Percentiles rank a stretch among this genome's conserved stretches.
These are phyloP conservation scores for Aramus guarauna DNA, from an alignment of 2,113 vertebrate species.

Conservation along the genomic window DNA sequence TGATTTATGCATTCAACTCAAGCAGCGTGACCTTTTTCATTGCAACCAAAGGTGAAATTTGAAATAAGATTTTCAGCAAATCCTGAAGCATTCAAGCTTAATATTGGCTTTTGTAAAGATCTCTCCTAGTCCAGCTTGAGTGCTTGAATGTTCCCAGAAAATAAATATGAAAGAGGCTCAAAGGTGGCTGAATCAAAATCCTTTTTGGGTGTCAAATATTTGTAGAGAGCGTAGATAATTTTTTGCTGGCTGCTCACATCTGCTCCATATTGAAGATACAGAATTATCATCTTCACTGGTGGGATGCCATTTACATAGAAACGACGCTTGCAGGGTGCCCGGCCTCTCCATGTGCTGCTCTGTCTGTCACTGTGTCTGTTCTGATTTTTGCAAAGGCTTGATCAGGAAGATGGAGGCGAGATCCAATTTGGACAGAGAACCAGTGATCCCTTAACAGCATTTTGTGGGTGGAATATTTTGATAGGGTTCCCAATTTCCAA, in stretches of 20 bases:
- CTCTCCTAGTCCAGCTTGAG: background rate
- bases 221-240: background rate
- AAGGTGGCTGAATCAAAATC: conserved; percentile 13
- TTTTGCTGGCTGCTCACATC: conserved; percentile 28
- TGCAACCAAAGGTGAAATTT: conserved; percentile 51
- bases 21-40: conserved; percentile 23
- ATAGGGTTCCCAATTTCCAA: conserved; percentile 16
- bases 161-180: conserved; percentile 42
- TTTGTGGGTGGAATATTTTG: conserved; percentile 58
- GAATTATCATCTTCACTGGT: background rate
- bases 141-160: background rate
- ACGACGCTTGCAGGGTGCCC: background rate
- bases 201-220: conserved; percentile 42
- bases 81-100: conserved; percentile 38
- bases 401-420: conserved; percentile 45
- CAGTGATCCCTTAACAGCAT: conserved; percentile 12
- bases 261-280: background rate
- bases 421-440: conserved; percentile 43
- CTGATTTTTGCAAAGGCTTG: conserved; percentile 35
- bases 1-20: conserved; percentile 38
- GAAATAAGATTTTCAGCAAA: conserved; percentile 55
- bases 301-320: conserved; percentile 8
- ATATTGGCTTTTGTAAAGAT: conserved; percentile 42
- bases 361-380: conserved; percentile 51
- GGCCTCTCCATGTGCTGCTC: conserved; percentile 30